These are phyloP conservation scores for Spilarctia lutea DNA, from an alignment of 2,888 invertebrate genomes.

Conservation along the genomic window DNA sequence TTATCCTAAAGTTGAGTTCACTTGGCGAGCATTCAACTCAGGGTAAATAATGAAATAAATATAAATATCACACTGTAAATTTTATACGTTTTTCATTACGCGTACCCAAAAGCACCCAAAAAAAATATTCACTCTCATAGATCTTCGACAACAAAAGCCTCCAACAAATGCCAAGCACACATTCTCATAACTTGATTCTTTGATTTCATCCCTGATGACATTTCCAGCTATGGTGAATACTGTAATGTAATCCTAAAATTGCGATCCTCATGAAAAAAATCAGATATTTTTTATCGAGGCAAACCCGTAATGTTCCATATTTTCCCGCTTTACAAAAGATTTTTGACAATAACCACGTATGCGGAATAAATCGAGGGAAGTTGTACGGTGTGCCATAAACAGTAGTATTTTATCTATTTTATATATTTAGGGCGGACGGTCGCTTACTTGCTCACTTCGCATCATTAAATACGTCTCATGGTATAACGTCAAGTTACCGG, in stretches of 20 bases:
- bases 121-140: not conserved
- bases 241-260: slow-evolving; percentile 7
- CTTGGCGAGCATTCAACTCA: too few species aligned
- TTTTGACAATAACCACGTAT: slow-evolving; percentile 14
- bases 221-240: not conserved
- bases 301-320: slow-evolving; percentile 7
- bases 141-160: not conserved
- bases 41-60: too few species aligned
- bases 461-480: slow-evolving; percentile 30
- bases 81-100: not conserved
- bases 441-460: slow-evolving; percentile 16
- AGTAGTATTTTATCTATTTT: slow-evolving; percentile 34
- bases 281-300: not conserved
- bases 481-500: not conserved
- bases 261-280: not conserved
- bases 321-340: slow-evolving; percentile 9
- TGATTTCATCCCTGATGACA: not conserved
- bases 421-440: slow-evolving; percentile 10
- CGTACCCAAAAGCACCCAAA: not conserved
- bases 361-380: slow-evolving; percentile 2
- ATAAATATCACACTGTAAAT: not conserved
- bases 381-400: not conserved
- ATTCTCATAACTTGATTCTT: not conserved
- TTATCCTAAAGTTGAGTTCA: too few species aligned
- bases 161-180: not conserved